These are phyloP conservation scores for Neomonachus schauinslandi DNA, from an alignment of 2,113 vertebrate genomes.

Conservation along the genomic window DNA sequence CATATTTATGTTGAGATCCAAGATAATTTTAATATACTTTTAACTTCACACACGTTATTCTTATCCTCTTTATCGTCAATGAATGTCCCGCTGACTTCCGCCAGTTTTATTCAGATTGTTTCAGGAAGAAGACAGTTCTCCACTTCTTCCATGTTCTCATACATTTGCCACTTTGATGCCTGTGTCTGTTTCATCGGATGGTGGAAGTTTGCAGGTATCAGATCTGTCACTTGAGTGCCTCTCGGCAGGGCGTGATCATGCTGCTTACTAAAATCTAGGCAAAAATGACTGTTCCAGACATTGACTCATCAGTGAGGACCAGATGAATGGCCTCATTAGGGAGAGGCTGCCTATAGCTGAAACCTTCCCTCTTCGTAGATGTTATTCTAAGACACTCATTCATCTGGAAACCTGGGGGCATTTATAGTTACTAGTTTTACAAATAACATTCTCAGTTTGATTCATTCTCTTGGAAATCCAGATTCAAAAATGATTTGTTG, in stretches of 20 bases:
- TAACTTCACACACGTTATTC: not conserved
- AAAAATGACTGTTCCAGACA: not conserved
- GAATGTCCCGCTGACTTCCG: not conserved
- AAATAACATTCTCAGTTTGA: not conserved
- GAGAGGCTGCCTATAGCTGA: not conserved
- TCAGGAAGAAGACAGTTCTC: not conserved
- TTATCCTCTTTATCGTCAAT: not conserved
- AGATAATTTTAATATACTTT: not conserved
- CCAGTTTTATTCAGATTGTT: not conserved
- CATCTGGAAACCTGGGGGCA: not conserved
- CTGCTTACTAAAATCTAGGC: not conserved
- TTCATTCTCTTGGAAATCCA: not conserved
- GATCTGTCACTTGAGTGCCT: not conserved
- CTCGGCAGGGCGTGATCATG: not conserved
- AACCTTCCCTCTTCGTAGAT: not conserved
- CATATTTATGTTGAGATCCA: not conserved
- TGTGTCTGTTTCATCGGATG: not conserved
- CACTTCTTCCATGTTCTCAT: not conserved
- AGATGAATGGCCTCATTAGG: not conserved
- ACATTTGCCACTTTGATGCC: not conserved
- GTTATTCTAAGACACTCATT: not conserved
- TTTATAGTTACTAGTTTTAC: not conserved
- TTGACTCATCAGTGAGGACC: not conserved
- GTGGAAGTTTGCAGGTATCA: not conserved
- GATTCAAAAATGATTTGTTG: slow-evolving; percentile 2